Conservation (phyloP, 2,797 vertebrate genomes). For the Heteromormyrus szaboi region DNA sequence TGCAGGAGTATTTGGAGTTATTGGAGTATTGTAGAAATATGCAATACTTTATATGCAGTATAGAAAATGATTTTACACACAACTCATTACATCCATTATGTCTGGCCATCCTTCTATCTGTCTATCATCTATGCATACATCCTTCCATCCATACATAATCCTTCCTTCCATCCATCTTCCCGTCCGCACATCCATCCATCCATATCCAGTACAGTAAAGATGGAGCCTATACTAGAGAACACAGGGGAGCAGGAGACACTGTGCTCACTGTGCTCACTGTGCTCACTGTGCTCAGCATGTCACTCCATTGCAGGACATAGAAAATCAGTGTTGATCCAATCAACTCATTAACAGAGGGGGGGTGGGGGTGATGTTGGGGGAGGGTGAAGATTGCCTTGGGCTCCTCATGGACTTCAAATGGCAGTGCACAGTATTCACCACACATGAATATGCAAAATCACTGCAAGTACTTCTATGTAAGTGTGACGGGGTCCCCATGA, state of each 20-base stretch:
- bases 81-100: neutral
- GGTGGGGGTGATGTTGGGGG: neutral
- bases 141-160: neutral
- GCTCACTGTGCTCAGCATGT: no score
- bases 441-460: neutral
- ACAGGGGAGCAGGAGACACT: neutral
- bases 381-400: neutral
- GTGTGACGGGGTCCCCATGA: neutral
- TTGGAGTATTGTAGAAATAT: neutral
- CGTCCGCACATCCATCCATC: neutral
- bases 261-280: no score
- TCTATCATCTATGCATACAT: neutral
- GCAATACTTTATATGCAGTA: neutral
- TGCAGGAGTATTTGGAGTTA: neutral
- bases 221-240: neutral
- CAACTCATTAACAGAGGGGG: neutral
- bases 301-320: no score
- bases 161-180: neutral
- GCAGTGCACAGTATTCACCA: neutral
- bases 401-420: neutral
- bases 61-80: neutral
- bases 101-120: neutral
- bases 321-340: neutral
- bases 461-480: neutral
- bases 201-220: neutral